These are phyloP conservation scores for Drosophila eugracilis DNA, from an alignment of 1,140 invertebrate species.

Conservation along the genomic window DNA sequence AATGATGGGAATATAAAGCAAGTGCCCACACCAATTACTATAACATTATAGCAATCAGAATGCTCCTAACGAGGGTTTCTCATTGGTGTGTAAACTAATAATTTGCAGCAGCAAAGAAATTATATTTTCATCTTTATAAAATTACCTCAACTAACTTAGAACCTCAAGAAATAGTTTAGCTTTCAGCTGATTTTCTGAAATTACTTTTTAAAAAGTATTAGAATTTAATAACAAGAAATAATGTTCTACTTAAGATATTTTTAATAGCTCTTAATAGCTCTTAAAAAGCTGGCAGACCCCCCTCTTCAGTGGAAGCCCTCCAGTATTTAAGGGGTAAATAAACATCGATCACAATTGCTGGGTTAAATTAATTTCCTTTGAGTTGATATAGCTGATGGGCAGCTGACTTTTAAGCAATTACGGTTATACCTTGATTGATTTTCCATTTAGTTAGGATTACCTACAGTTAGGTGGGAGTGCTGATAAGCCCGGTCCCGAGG, in stretches of 20 bases:
- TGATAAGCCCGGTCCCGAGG: conserved; percentile 39
- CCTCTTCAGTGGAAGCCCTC: too few species aligned
- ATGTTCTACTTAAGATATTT: too few species aligned
- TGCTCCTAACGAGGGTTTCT: neutral
- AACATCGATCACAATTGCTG: too few species aligned
- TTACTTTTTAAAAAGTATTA: too few species aligned
- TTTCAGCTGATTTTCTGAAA: neutral
- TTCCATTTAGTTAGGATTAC: conserved; percentile 41
- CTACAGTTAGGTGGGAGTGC: neutral
- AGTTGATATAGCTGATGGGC: too few species aligned
- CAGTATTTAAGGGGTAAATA: too few species aligned
- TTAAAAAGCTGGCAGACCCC: too few species aligned
- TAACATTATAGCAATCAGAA: neutral
- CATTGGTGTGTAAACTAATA: neutral
- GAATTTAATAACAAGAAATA: too few species aligned
- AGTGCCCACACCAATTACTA: conserved; percentile 19
- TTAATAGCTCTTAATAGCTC: too few species aligned
- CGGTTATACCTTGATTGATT: conserved; percentile 29
- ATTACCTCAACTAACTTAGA: neutral
- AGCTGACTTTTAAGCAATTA: neutral
- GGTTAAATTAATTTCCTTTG: neutral
- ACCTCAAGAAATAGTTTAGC: too few species aligned
- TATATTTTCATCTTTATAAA: neutral
- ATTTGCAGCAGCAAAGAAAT: neutral
- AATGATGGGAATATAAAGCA: neutral